phyloP scores from a whole-genome alignment of 1,140 invertebrate species.

The Hylaeus volcanicus region DNA sequence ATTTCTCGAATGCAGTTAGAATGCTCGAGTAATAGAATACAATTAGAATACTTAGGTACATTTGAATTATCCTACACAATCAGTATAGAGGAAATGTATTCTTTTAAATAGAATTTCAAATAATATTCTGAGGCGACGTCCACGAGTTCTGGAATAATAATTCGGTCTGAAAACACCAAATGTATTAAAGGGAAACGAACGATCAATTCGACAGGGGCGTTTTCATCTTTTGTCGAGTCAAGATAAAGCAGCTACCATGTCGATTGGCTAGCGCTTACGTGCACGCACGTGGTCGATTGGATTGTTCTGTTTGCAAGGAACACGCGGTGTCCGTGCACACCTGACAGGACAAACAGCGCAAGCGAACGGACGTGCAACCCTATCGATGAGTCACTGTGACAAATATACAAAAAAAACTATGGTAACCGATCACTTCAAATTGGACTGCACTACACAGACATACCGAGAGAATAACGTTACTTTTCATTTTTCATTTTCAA shows the following conservation, averaged over 20 bases:
- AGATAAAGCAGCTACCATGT: background rate
- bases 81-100: too few relatives aligned
- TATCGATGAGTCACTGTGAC: conserved; percentile 8
- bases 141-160: too few relatives aligned
- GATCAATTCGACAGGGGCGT: background rate
- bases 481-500: too few relatives aligned
- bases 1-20: too few relatives aligned
- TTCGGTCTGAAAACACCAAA: too few relatives aligned
- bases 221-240: background rate
- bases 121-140: too few relatives aligned
- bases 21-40: too few relatives aligned
- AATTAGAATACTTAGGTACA: too few relatives aligned
- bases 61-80: too few relatives aligned
- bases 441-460: too few relatives aligned
- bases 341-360: conserved; percentile 33
- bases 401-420: conserved; percentile 1
- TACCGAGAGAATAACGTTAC: background rate
- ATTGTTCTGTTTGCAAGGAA: conserved; percentile 14
- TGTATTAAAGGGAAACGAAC: too few relatives aligned
- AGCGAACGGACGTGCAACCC: conserved; percentile 2
- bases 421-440: background rate
- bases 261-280: background rate
- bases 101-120: too few relatives aligned
- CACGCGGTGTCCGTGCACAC: conserved; percentile 18
- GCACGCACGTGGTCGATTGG: conserved; percentile 26